Base-by-base conservation (phyloP, 2,797 vertebrate genomes). In the Labeo calbasu region DNA sequence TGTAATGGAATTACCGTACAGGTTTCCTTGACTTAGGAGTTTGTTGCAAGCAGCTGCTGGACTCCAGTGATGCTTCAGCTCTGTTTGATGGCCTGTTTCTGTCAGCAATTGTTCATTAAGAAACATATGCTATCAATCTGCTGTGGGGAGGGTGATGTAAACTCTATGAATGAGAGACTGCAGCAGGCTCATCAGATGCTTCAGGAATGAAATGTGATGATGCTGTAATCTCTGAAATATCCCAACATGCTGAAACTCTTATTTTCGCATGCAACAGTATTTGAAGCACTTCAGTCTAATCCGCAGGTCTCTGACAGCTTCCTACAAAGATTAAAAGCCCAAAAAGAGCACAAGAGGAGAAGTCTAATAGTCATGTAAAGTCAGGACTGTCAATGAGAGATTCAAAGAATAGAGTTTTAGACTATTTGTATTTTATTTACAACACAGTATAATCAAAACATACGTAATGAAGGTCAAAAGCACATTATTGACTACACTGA, bases 101-200 rank as follows among this genome's bases (percentile, higher is more conserved):
- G 51, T 71, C 43, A 83, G 65, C 78, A 78, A 84, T 68, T 23
- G 51, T 87, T 81, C 28, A 5, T 46, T n/a, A 84, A 75, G 68
- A 32, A 85, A 91, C 92, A 91, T 84, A 86, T 92, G 92, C 61
- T 51, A 84, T 82, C 86, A 91, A 89, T 92, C 87, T 86, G 87
- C 81, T 61, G 82, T 69, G 72, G 61, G 78, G 79, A 59, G 69
- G 77, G 75, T 89, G 61, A 87, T 14, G 66, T 71, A 85, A 87
- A 88, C 87, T 77, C 83, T 88, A 21, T 87, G 81, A 88, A 81
- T 77, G 79, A 88, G 79, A 43, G 59, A 61, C 23, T 61, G 59
- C 23, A 61, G 23, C 23, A 61, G 59, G 85, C 88, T 88, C 57
- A 61, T 88, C 79, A 68, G 63, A 71, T 79, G 50, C 28, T 13